Evolutionary conservation across 2,113 vertebrate genomes (phyloP).

Genomic region (Pteruthius melanotis): DNA sequence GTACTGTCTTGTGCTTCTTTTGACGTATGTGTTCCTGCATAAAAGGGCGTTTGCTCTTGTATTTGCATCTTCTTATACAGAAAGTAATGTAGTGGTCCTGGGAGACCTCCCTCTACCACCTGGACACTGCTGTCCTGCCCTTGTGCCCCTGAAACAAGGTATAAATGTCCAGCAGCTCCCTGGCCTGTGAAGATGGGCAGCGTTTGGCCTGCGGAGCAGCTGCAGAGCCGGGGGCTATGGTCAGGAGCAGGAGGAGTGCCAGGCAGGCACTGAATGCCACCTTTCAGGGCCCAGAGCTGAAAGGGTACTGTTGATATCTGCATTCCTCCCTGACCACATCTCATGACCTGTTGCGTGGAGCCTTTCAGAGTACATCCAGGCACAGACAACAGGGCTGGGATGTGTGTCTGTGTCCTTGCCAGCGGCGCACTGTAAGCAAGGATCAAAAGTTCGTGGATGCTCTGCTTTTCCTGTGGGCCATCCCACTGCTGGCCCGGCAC

Average conservation of each 20-base stretch:
- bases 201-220: fast-evolving
- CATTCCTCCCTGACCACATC: neutral
- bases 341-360: neutral
- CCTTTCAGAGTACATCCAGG: neutral
- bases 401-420: fast-evolving
- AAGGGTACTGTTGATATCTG: neutral
- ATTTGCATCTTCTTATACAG: neutral
- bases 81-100: neutral
- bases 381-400: neutral
- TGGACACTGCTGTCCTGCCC: neutral
- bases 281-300: neutral
- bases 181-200: neutral
- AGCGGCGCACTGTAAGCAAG: fast-evolving
- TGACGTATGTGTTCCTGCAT: neutral
- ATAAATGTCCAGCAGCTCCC: neutral
- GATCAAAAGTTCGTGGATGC: neutral
- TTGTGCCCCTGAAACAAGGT: neutral
- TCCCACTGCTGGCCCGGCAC: fast-evolving
- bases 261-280: neutral
- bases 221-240: fast-evolving
- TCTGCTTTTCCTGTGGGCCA: neutral
- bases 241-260: fast-evolving
- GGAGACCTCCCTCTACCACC: neutral
- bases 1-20: neutral
- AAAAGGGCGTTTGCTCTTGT: neutral